Conservation (phyloP, 2,113 vertebrate species). For the Picathartes gymnocephalus region DNA sequence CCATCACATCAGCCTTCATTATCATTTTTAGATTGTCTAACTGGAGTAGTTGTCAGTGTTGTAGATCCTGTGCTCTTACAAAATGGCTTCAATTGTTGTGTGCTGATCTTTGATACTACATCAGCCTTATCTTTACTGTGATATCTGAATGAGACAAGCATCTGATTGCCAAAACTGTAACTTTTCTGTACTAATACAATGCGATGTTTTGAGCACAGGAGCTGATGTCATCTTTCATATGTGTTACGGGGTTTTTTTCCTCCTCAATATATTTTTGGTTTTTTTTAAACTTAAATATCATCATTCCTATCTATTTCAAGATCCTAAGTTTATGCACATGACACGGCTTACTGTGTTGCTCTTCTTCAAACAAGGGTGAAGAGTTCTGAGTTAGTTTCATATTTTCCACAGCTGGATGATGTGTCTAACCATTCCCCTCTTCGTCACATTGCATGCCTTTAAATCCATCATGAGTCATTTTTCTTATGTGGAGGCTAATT, state of each 20-base stretch:
- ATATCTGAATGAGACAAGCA: not conserved
- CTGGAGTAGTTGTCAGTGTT: not conserved
- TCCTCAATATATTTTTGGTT: no score
- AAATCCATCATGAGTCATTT: not conserved
- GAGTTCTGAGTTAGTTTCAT: not conserved
- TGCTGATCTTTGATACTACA: not conserved
- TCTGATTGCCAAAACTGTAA: not conserved
- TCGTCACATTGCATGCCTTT: not conserved
- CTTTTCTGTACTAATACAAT: not conserved
- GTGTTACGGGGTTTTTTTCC: rapidly evolving
- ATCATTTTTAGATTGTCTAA: not conserved
- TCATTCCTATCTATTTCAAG: not conserved
- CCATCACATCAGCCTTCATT: conserved; percentile 39
- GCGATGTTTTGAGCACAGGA: not conserved
- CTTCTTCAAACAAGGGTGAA: not conserved
- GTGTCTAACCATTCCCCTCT: not conserved
- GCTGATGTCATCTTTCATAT: not conserved
- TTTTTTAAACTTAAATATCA: not conserved
- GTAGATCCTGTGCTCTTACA: not conserved
- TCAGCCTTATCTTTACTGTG: not conserved
- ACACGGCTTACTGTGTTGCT: not conserved
- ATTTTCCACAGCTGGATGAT: not conserved
- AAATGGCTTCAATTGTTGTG: not conserved
- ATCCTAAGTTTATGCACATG: not conserved
- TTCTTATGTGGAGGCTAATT: not conserved